Evolutionary conservation across 2,888 invertebrate species (phyloP), one percentile per base, ranked within the genome.

Genomic region (Plusia festucae): DNA sequence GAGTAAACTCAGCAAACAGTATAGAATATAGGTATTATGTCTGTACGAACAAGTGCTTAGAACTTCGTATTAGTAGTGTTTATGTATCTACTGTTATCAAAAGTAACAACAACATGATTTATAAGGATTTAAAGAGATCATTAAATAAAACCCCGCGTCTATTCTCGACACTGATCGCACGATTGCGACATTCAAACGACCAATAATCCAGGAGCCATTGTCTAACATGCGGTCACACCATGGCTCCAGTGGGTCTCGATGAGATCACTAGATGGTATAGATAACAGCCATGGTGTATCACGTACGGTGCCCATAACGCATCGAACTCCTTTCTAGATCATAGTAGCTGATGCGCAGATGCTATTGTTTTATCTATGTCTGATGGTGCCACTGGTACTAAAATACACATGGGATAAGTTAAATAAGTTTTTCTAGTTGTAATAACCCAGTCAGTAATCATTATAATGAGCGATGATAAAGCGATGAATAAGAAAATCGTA

Each of bases 201-300:
- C 46, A 46, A 18, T 18, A 46, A 16, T 18, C 40, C 18, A 16
- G n/a, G 1, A 40, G 40, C 15, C 2, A 46, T 18, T 16, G 16
- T 16, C 7, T 9, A 18, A 18, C 18, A 46, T 2, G 40, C 3
- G 16, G 9, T 46, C 8, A 44, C 55, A 56, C 49, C 56, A 58
- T 34, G 34, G 34, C 6, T 30, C 55, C 64, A 55, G 59, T 34
- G 30, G 53, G 32, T 1, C 30, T 44, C 53, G 73, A 79, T 78
- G 78, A 78, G 64, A 58, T 78, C 78, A 78, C 46, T 53, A 59
- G 63, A 78, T 79, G 76, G 49, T 65, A 65, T 70, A 61, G 68
- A 76, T 68, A 78, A 34, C 52, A 11, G 2, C 56, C 62, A 65
- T 72, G 80, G 68, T 53, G 70, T 67, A 57, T 27, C 65, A 70